phyloP scores from a whole-genome alignment of 2,797 vertebrate species.

The Varecia variegata region DNA sequence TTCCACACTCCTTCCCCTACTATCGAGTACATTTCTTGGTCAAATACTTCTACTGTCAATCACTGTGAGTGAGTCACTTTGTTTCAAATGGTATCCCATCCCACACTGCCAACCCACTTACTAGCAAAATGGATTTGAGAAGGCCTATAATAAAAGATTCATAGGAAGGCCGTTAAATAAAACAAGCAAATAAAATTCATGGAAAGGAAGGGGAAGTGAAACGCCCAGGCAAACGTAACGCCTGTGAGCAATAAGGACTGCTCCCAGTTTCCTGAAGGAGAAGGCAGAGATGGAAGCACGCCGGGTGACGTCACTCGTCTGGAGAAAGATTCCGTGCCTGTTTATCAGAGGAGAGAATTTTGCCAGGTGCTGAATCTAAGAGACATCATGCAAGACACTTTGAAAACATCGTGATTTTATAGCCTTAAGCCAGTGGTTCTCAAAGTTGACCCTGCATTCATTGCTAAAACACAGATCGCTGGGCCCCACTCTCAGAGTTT shows the following conservation, averaged over 20 bases:
- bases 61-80: conserved; percentile 21
- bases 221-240: background rate
- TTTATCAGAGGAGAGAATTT: background rate
- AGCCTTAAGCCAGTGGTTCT: background rate
- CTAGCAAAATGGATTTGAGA: conserved; percentile 65
- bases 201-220: conserved; percentile 18
- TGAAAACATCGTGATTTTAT: conserved; percentile 28
- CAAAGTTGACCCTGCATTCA: background rate
- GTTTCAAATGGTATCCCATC: conserved; percentile 61
- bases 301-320: background rate
- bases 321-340: background rate
- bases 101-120: conserved; percentile 48
- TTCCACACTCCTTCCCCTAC: background rate
- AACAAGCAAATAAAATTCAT: conserved; percentile 63
- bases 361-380: conserved; percentile 4
- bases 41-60: conserved; percentile 42
- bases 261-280: background rate
- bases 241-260: background rate
- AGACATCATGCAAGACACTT: background rate
- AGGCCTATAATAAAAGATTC: conserved; percentile 62
- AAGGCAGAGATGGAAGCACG: background rate
- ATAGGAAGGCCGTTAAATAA: conserved; percentile 61
- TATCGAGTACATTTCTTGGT: conserved; percentile 13
- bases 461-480: background rate
- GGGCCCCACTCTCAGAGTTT: background rate